phyloP scores from a whole-genome alignment of 2,888 invertebrate genomes.

The Dryomyza anilis region DNA sequence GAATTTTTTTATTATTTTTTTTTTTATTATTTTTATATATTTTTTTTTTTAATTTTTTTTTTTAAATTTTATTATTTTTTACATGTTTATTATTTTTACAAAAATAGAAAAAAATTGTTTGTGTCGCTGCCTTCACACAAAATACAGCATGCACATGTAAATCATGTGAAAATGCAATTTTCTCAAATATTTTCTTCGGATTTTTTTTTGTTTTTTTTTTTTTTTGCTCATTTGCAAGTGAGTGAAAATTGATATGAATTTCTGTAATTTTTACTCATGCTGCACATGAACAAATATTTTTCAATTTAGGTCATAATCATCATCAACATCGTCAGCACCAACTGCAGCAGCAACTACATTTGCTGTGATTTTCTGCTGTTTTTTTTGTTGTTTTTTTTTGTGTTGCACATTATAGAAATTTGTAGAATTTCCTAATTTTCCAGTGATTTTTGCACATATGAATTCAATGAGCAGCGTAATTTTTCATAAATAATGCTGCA shows the following conservation, averaged over 20 bases:
- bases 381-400: no score
- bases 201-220: no score
- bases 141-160: constrained; percentile 6
- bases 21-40: background rate
- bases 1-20: no score
- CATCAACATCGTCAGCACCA: no score
- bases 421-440: no score
- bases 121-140: background rate
- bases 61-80: background rate
- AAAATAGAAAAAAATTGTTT: background rate
- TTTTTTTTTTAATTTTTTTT: no score
- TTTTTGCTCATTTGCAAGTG: constrained; percentile 5
- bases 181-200: constrained; percentile 5
- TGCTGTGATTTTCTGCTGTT: constrained; percentile 14
- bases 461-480: no score
- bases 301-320: constrained; percentile 12
- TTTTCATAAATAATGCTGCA: no score
- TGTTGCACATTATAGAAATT: no score
- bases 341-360: no score
- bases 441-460: no score
- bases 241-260: constrained; percentile 15
- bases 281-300: constrained; percentile 6
- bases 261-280: background rate
- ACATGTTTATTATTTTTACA: background rate
- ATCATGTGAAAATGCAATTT: constrained; percentile 9